Evolutionary conservation across 2,888 invertebrate species (phyloP).

Genomic region (Chalcis sispes): DNA sequence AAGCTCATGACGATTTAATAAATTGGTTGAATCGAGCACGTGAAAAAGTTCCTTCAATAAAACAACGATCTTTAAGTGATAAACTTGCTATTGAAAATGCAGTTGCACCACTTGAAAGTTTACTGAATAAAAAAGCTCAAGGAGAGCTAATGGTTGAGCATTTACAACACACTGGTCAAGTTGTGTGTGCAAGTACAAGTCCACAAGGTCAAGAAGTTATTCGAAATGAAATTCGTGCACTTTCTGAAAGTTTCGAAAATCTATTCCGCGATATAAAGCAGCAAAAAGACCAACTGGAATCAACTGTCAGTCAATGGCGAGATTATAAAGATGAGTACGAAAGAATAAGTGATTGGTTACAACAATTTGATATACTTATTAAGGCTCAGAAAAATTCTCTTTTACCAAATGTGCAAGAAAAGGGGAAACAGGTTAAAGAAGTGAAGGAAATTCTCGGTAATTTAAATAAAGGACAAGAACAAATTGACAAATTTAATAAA

Average conservation of each 20-base stretch:
- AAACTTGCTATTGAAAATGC: constrained; percentile 93
- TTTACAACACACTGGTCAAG: constrained; percentile 91
- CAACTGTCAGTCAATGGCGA: constrained; percentile 89
- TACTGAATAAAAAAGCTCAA: constrained; percentile 93
- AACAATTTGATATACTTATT: constrained; percentile 92
- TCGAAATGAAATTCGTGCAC: constrained; percentile 89
- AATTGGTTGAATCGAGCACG: constrained; percentile 92
- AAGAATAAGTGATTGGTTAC: constrained; percentile 92
- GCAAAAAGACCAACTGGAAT: constrained; percentile 90
- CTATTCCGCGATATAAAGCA: constrained; percentile 91
- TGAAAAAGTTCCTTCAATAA: constrained; percentile 92
- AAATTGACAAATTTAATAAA: constrained; percentile 89
- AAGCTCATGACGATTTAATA: constrained; percentile 92
- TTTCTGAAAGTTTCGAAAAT: constrained; percentile 89
- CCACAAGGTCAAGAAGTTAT: constrained; percentile 87
- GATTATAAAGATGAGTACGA: constrained; percentile 96
- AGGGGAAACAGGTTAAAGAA: constrained; percentile 89
- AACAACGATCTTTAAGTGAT: constrained; percentile 89
- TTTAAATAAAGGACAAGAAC: constrained; percentile 86
- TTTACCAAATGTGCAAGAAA: constrained; percentile 87
- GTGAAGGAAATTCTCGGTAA: constrained; percentile 87
- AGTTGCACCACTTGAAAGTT: constrained; percentile 89
- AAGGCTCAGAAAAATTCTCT: constrained; percentile 93
- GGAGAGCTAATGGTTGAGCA: constrained; percentile 92
- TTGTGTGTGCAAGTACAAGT: constrained; percentile 90